Evolutionary conservation across 2,888 invertebrate species (phyloP), one percentile per base, ranked within the genome.

Genomic region (Dicyrtomina minuta): DNA sequence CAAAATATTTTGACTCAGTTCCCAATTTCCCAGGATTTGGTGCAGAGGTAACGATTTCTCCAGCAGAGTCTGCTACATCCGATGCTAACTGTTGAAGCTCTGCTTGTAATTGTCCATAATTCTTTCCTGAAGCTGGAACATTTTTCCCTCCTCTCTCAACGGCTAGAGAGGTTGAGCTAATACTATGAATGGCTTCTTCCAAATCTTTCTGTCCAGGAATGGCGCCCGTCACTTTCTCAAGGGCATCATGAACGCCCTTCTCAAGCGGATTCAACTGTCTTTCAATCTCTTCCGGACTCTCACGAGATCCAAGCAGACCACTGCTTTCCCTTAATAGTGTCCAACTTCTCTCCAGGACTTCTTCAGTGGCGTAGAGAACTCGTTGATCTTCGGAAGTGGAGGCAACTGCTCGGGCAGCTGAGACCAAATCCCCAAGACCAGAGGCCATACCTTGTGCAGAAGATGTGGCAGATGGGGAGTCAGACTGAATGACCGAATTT

Each of bases 201-300:
- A 98, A 90, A 80, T 96, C 96, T 66, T 90, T 88, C 81, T 96
- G 95, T 0, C 96, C 95, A 0, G 97, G 96, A 53, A 97, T 86
- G 74, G 93, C 92, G 75, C 90, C 90, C 65, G 96, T 88, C 75
- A 89, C 89, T 75, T 85, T 86, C 78, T 87, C 87, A 64, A 90
- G 82, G 15, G 78, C 73, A 55, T 74, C 70, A 68, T 78, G 76
- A 55, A 93, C 89, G 73, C 89, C 88, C 79, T 89, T 89, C 1
- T 90, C 90, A 0, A 92, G 89, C 74, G 88, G 87, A 15, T 89
- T 88, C 51, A 96, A 84, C 62, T 83, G 84, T 49, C 84, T 76
- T 43, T 81, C 80, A 61, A 82, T 83, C n/a, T 81, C 80, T 0
- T 88, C 86, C 0, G 87, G 86, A 33, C 84, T 83, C 64, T 88